phyloP scores from a whole-genome alignment of 2,113 vertebrate genomes.

The Natator depressus region DNA sequence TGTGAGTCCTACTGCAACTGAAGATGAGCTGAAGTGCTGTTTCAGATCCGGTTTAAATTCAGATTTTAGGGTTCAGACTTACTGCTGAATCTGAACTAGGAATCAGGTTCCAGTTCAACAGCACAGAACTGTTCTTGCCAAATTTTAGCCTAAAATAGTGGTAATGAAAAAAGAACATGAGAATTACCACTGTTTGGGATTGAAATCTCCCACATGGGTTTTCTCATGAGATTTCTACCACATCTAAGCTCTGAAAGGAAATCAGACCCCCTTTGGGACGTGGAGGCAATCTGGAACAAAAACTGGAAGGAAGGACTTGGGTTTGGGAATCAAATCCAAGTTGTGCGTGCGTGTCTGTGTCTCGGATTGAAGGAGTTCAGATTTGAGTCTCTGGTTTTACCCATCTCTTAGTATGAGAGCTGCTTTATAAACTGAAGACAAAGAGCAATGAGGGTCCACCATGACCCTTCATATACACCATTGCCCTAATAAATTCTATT shows the following conservation, averaged over 20 bases:
- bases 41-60: not conserved
- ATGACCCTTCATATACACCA: not conserved
- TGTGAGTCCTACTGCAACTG: slow-evolving; percentile 4
- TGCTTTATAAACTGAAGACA: not conserved
- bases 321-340: not conserved
- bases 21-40: not conserved
- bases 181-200: rapidly evolving
- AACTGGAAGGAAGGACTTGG: not conserved
- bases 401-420: not conserved
- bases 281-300: no score
- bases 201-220: not conserved
- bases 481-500: not conserved
- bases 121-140: not conserved
- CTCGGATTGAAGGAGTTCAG: not conserved
- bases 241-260: not conserved
- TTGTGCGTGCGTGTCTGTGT: not conserved
- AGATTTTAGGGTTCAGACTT: not conserved
- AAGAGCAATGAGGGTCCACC: not conserved
- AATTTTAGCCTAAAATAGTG: not conserved
- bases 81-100: rapidly evolving
- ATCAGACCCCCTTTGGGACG: not conserved
- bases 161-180: rapidly evolving
- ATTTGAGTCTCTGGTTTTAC: not conserved
- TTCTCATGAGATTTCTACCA: not conserved
- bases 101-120: not conserved